These are phyloP conservation scores for Phataginus tricuspis DNA, from an alignment of 2,797 vertebrate genomes.

Conservation along the genomic window DNA sequence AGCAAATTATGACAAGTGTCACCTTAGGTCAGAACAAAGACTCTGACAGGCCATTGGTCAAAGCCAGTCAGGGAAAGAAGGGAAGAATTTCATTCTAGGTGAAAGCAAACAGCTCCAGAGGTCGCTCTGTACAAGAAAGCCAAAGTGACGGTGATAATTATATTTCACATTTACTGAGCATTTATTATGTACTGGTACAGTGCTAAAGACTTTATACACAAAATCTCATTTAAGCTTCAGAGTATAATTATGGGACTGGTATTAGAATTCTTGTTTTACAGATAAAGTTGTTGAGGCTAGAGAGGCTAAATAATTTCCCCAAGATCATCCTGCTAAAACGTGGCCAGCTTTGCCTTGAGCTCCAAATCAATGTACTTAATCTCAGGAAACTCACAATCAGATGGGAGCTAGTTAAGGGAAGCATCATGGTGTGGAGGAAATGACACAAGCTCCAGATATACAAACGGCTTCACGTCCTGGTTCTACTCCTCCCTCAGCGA, in stretches of 20 bases:
- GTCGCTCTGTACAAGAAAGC: background rate
- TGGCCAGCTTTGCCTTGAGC: background rate
- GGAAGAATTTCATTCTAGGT: background rate
- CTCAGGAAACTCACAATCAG: background rate
- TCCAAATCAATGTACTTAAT: background rate
- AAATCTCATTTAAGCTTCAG: background rate
- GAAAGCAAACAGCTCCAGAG: background rate
- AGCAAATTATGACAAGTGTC: background rate
- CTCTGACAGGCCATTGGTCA: background rate
- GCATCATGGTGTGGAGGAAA: background rate
- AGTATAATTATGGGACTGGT: background rate
- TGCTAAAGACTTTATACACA: background rate
- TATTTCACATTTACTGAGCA: background rate
- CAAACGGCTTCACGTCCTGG: background rate
- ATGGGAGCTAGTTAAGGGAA: background rate
- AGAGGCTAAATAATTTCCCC: conserved; percentile 5
- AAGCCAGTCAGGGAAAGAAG: background rate
- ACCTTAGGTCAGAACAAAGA: conserved; percentile 20
- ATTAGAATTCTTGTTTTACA: background rate
- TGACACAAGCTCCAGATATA: background rate
- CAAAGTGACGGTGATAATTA: background rate
- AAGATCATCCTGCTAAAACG: background rate
- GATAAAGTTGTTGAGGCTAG: background rate
- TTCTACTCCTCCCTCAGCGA: background rate
- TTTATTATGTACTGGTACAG: background rate